Evolutionary conservation across 2,113 vertebrate species (phyloP), one percentile per base, ranked within the genome.

Genomic region (Nesoenas mayeri): DNA sequence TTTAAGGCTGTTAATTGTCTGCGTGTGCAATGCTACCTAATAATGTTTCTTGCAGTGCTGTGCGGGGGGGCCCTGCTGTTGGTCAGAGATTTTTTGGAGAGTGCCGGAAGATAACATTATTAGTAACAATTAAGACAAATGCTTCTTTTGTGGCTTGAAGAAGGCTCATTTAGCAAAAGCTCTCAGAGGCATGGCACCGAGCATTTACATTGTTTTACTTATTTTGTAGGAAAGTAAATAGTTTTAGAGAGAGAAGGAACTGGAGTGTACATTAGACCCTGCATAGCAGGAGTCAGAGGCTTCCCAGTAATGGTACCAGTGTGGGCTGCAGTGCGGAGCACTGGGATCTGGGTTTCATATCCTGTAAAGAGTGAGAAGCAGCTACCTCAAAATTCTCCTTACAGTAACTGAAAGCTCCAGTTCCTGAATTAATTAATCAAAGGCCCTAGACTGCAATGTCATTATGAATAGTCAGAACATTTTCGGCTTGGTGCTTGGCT

Each of bases 401-500:
- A 85, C 44, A 95, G 50, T 92, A 91, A 90, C 73, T 50, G 69
- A 82, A 88, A 54, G n/a, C 83, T 91, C 93, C 91, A 58, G 53
- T 90, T 96, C 85, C 82, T 89, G 91, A 93, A 97, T 95, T 95
- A 96, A 96, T 97, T 90, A 89, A 93, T 97, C 91, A 91, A 85
- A 94, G 80, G 77, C 89, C 56, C 79, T 77, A 70, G 96, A 89
- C 91, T 93, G 64, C 93, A 91, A 79, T 96, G 88, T 93, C 93
- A 75, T 96, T 97, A 95, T 94, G 93, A 96, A 96, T 93, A 97
- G 96, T 96, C 97, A 92, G 96, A 96, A 91, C 80, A 69, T 91
- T 97, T 87, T 88, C 88, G 91, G 89, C 80, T 96, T 88, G 93
- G 79, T 92, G 91, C 78, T 96, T 94, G 93, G 88, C 88, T 97